Evolutionary conservation across 2,888 invertebrate species (phyloP), one percentile per base, ranked within the genome.

Genomic region (Sphinx pinastri): DNA sequence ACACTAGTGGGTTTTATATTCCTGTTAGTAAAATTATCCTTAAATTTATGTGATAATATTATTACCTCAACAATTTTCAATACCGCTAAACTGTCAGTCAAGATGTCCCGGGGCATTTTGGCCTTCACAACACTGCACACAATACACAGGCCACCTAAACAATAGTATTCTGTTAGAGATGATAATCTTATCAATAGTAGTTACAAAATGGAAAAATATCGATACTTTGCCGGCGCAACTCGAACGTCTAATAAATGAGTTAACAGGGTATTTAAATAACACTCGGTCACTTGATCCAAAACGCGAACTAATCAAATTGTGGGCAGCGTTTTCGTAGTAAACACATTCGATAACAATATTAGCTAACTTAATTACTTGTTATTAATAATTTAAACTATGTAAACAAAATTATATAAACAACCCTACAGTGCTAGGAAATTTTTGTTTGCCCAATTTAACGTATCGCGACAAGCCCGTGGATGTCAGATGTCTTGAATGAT

Each of bases 61-160:
- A 67, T 55, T 86, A 95, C 96, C 94, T 95, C 95, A 72, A 95
- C 91, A 83, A 95, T 94, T 82, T 95, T 94, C 76, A 96, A 90
- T 76, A 95, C 94, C 77, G 95, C 94, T 80, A 96, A 91, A 87
- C 95, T 96, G 83, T 96, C 96, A 84, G 95, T 95, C 77, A 96
- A 95, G 82, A 96, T 95, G 92, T 96, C 96, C 81, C 95, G 94
- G 77, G 96, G 96, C 95, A 96, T 96, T 76, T 68, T 82, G 76
- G 67, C 68, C 73, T 75, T 73, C 70, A 67, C 69, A 57, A 51
- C 47, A 49, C 63, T 57, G 51, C 60, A n/a, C 19, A 57, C 57
- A 38, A 13, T 16, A n/a, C 14, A 58, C 19, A 16, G 49, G 47
- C 45, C 31, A 54, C 57, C 54, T 51, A 52, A 59, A 54, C 31